Conservation (phyloP, 2,888 invertebrate species). For the Nysson spinosus region DNA sequence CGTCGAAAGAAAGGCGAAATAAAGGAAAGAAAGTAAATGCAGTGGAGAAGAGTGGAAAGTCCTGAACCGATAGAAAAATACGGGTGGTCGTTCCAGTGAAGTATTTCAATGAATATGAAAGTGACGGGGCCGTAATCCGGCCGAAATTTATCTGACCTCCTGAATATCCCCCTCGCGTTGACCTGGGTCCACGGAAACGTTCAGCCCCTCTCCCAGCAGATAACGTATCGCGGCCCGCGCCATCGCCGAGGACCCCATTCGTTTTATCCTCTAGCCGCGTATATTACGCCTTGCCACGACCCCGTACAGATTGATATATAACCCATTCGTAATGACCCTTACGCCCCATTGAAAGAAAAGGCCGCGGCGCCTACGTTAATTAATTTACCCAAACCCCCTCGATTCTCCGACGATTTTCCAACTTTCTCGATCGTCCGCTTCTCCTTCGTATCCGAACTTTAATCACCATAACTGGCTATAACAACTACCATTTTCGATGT, state of each 20-base stretch:
- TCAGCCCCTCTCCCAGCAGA: conserved; percentile 55
- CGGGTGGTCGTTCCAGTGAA: conserved; percentile 69
- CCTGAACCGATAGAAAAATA: conserved; percentile 63
- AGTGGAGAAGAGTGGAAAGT: conserved; percentile 12
- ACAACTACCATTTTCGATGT: too few species aligned
- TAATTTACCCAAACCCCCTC: conserved; percentile 42
- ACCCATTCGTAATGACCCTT: conserved; percentile 67
- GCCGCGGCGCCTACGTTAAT: conserved; percentile 47
- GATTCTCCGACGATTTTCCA: conserved; percentile 10
- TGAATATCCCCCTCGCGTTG: conserved; percentile 55
- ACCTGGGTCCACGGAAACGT: conserved; percentile 54
- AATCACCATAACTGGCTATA: too few species aligned
- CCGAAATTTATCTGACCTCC: conserved; percentile 73
- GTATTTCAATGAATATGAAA: conserved; percentile 75
- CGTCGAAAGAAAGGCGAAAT: conserved; percentile 29
- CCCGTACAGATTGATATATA: conserved; percentile 66
- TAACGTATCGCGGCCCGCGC: conserved; percentile 70
- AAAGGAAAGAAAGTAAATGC: conserved; percentile 12
- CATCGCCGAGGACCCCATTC: conserved; percentile 67
- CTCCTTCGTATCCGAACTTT: too few species aligned
- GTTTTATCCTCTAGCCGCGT: conserved; percentile 67
- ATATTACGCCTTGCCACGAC: conserved; percentile 62
- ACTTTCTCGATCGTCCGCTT: too few species aligned
- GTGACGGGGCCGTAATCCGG: conserved; percentile 73
- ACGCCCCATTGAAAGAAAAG: conserved; percentile 58